Evolutionary conservation across 2,888 invertebrate species (phyloP).

Genomic region (Ichneumon xanthorius): DNA sequence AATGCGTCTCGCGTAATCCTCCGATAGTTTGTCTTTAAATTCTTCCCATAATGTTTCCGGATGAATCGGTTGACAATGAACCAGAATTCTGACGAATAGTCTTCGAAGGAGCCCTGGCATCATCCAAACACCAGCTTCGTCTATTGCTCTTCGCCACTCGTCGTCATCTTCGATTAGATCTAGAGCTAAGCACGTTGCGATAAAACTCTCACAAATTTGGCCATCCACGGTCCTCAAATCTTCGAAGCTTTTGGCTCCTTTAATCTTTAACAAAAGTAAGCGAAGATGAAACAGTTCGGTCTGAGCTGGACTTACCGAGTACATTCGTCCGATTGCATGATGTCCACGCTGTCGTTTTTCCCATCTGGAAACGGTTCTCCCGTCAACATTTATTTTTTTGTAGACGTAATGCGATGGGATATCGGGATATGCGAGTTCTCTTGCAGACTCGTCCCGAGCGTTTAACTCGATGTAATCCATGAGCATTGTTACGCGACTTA

Average conservation of each 20-base stretch:
- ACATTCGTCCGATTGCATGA: slow-evolving; percentile 72
- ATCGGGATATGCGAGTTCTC: no score
- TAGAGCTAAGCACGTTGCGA: no score
- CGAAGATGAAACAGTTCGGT: slow-evolving; percentile 72
- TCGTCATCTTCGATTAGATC: slow-evolving; percentile 74
- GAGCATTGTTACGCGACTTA: no score
- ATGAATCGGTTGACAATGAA: slow-evolving; percentile 70
- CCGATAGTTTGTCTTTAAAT: slow-evolving; percentile 65
- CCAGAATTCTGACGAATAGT: slow-evolving; percentile 74
- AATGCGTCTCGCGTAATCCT: slow-evolving; percentile 53
- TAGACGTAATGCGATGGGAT: no score
- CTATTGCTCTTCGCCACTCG: slow-evolving; percentile 65
- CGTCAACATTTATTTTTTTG: no score
- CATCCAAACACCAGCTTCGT: slow-evolving; percentile 62
- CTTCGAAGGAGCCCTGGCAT: slow-evolving; percentile 73
- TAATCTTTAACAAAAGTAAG: slow-evolving; percentile 74
- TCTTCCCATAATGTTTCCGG: slow-evolving; percentile 72
- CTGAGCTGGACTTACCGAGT: slow-evolving; percentile 73
- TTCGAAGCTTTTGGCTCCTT: no score
- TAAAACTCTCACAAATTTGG: no score
- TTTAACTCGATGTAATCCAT: slow-evolving; percentile 52
- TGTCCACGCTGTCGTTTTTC: slow-evolving; percentile 54
- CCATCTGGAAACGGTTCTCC: no score
- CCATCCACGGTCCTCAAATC: no score
- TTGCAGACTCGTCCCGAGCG: no score